Percentiles rank a stretch among this genome's conserved stretches.
These are phyloP conservation scores for Hipposideros armiger DNA, from an alignment of 2,113 vertebrate genomes.

Conservation along the genomic window DNA sequence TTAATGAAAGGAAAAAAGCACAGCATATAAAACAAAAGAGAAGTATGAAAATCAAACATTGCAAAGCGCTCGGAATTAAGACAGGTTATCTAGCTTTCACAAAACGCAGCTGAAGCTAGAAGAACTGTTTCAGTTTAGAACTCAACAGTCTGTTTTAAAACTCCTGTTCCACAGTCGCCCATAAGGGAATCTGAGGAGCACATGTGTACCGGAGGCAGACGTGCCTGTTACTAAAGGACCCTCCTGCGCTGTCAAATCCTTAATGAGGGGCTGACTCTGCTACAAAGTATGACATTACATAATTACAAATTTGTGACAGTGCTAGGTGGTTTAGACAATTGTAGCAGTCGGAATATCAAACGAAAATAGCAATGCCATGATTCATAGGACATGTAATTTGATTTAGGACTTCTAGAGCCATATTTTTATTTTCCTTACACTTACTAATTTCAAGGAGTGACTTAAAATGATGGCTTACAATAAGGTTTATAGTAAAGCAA, in stretches of 20 bases:
- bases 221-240: constrained; percentile 60
- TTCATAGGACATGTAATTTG: background rate
- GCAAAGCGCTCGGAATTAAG: constrained; percentile 78
- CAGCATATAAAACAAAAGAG: constrained; percentile 78
- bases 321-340: constrained; percentile 73
- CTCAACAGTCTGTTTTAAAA: constrained; percentile 31
- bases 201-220: constrained; percentile 73
- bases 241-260: constrained; percentile 73
- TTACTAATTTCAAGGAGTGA: constrained; percentile 40
- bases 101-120: constrained; percentile 75
- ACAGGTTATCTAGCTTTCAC: constrained; percentile 72
- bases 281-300: constrained; percentile 77
- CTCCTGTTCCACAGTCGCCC: constrained; percentile 59
- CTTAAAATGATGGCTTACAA: background rate
- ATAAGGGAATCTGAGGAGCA: constrained; percentile 12
- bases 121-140: background rate
- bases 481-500: background rate
- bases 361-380: constrained; percentile 67
- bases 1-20: constrained; percentile 74
- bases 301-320: constrained; percentile 78
- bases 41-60: constrained; percentile 78
- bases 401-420: background rate
- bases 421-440: constrained; percentile 19
- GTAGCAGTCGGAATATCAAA: constrained; percentile 64
- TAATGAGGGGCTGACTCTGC: constrained; percentile 78